These are phyloP conservation scores for Cyprinus carpio DNA, from an alignment of 2,113 vertebrate species.

Conservation along the genomic window DNA sequence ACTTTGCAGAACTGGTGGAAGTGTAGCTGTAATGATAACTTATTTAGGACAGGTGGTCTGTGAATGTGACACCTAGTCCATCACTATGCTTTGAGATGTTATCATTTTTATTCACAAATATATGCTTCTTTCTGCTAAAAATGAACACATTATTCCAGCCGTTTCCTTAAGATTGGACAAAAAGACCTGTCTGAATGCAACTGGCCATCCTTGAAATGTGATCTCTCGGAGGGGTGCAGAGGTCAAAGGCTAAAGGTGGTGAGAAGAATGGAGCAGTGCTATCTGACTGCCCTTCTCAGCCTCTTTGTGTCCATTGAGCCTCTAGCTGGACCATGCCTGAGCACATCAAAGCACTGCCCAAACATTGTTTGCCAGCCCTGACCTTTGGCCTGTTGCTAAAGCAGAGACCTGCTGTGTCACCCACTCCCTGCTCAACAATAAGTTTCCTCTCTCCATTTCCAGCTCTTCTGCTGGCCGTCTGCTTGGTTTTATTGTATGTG, in stretches of 20 bases:
- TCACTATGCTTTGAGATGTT: not conserved
- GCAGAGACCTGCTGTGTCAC: conserved; percentile 21
- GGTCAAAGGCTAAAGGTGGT: conserved; percentile 75
- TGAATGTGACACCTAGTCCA: not conserved
- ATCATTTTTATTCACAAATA: not conserved
- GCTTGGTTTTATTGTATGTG: conserved; percentile 44
- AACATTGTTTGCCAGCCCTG: conserved; percentile 70
- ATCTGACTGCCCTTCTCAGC: conserved; percentile 58
- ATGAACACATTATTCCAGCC: not conserved
- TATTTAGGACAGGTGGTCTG: conserved; percentile 13
- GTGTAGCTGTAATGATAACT: not conserved
- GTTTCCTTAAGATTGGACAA: conserved; percentile 48
- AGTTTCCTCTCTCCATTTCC: not conserved
- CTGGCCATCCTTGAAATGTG: conserved; percentile 62
- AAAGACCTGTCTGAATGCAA: conserved; percentile 62
- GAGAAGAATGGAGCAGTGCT: conserved; percentile 67
- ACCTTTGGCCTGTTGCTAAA: conserved; percentile 52
- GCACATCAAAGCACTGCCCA: conserved; percentile 80
- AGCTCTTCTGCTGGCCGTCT: conserved; percentile 30
- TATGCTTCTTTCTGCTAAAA: not conserved
- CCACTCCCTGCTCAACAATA: conserved; percentile 29
- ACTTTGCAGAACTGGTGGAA: not conserved
- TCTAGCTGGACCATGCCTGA: conserved; percentile 69
- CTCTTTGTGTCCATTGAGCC: conserved; percentile 77
- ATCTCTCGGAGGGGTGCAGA: conserved; percentile 72